Conservation (phyloP, 2,888 invertebrate species). For the Lypha dubia region DNA sequence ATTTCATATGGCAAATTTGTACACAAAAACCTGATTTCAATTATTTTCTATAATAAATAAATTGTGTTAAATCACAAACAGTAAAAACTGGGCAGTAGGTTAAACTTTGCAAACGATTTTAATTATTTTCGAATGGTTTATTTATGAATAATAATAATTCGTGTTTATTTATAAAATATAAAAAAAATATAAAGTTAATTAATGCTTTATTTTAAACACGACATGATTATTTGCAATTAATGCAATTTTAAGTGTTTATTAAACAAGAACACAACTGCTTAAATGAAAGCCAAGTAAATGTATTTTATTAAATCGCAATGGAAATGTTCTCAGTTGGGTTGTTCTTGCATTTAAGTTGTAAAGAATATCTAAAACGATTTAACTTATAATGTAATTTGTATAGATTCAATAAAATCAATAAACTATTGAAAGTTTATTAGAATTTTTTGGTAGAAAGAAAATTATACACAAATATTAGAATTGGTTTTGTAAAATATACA, state of each 20-base stretch:
- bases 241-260: slow-evolving; percentile 24
- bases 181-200: slow-evolving; percentile 50
- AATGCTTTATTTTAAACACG: slow-evolving; percentile 37
- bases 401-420: no score
- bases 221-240: slow-evolving; percentile 40
- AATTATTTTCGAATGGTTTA: slow-evolving; percentile 28
- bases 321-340: not conserved
- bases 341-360: not conserved
- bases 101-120: slow-evolving; percentile 23
- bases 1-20: slow-evolving; percentile 28
- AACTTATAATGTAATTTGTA: no score
- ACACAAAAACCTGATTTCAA: slow-evolving; percentile 23
- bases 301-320: not conserved
- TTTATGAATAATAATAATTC: slow-evolving; percentile 20
- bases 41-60: slow-evolving; percentile 39
- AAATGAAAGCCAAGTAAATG: not conserved
- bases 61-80: not conserved
- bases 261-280: not conserved
- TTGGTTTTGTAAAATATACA: no score
- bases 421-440: no score
- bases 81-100: not conserved
- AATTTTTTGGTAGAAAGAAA: no score
- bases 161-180: not conserved
- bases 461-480: no score
- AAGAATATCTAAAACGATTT: not conserved